Evolutionary conservation across 1,140 invertebrate genomes (phyloP), one percentile per base, ranked within the genome.

Genomic region (Spodoptera frugiperda): DNA sequence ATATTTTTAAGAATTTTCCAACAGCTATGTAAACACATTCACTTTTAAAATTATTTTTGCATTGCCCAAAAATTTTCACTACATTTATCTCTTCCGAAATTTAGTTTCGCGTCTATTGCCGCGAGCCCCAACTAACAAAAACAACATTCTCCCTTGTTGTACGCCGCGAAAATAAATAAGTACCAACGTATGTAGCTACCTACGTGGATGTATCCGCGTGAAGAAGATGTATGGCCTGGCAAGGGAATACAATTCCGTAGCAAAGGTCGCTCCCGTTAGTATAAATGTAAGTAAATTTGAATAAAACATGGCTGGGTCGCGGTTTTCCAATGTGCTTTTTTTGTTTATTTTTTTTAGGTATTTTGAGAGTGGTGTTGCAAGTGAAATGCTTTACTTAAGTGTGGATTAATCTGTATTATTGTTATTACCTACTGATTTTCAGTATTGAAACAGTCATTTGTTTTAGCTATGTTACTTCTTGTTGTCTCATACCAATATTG

Each of bases 231-330:
- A 94, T 93, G 83, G 90, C 77, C 85, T 84, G 90, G 87, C 91
- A 84, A 88, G 92, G 91, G 91, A 93, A 93, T 93, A 92, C 91
- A 91, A 92, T 91, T 87, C 90, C 71, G 91, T 86, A 85, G 84
- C 91, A 89, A 84, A 93, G 92, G 92, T 93, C 90, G 88, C 86
- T 87, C 84, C 86, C 90, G 90, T 94, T 94, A 93, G 90, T 92
- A 91, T 85, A 91, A 93, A 94, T 93, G 92, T 94, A 92, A 93
- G 92, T 94, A 94, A 94, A 94, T 94, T 94, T 94, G 91, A 94
- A 94, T 94, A 94, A 94, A 94, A 94, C 92, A 94, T 93, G 83
- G 75, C 79, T 65, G 76, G 81, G 82, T 78, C 76, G 79, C 77
- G 81, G 70, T 76, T 76, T 73, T 54, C 63, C 55, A 57, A 65